These are phyloP conservation scores for Pagrus major DNA, from an alignment of 2,113 vertebrate species.

Conservation along the genomic window DNA sequence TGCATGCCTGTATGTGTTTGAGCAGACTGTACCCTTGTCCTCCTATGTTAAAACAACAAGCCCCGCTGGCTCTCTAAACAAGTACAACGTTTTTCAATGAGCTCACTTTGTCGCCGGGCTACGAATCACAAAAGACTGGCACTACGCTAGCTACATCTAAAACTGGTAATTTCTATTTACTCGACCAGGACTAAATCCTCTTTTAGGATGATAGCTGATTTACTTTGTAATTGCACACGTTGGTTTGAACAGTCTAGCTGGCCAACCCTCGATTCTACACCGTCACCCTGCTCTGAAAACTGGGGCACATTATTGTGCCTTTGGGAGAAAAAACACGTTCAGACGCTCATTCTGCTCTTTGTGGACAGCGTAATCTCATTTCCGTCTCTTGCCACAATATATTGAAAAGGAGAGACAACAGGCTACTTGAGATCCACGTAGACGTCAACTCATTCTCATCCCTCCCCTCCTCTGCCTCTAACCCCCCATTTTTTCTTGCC, in stretches of 20 bases:
- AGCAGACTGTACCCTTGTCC: conserved; percentile 76
- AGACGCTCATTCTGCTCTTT: too few relatives aligned
- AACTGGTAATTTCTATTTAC: conserved; percentile 53
- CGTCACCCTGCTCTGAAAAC: conserved; percentile 54
- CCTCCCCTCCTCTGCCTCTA: conserved; percentile 21
- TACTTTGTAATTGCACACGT: conserved; percentile 44
- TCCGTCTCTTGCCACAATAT: conserved; percentile 28
- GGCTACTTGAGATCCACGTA: conserved; percentile 32
- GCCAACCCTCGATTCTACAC: conserved; percentile 45
- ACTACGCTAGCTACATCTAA: conserved; percentile 6
- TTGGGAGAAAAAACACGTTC: conserved; percentile 46
- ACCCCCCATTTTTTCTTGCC: conserved; percentile 51
- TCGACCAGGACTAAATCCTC: conserved; percentile 46
- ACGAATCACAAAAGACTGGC: conserved; percentile 58
- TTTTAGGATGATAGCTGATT: conserved; percentile 58
- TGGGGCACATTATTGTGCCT: conserved; percentile 52
- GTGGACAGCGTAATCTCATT: too few relatives aligned
- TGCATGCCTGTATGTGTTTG: conserved; percentile 78
- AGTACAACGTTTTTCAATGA: conserved; percentile 56
- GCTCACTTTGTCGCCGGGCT: conserved; percentile 49
- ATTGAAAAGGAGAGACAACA: conserved; percentile 46
- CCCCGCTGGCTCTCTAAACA: conserved; percentile 74
- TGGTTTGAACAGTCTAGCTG: conserved; percentile 34
- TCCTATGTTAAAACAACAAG: conserved; percentile 78
- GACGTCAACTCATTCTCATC: conserved; percentile 39